phyloP scores from a whole-genome alignment of 92 coral and sea anemone genomes.

The Heliopora coerulea region DNA sequence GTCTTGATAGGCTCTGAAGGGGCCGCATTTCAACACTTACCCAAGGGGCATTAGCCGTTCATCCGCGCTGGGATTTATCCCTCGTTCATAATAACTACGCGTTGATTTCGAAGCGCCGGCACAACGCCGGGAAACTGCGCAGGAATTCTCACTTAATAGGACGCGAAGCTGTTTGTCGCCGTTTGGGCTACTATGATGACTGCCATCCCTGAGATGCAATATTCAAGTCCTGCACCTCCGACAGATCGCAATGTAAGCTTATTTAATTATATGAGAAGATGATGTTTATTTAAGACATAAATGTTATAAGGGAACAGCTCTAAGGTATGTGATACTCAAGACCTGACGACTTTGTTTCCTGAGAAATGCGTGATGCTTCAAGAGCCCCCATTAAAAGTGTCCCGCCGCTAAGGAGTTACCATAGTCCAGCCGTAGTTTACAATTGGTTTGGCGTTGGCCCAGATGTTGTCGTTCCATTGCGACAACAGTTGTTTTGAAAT shows the following conservation, averaged over 20 bases:
- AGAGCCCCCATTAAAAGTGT: too few relatives aligned
- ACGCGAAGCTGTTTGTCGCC: not conserved
- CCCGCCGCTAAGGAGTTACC: too few relatives aligned
- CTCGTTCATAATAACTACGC: not conserved
- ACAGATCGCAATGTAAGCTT: slow-evolving; percentile 33
- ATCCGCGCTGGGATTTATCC: not conserved
- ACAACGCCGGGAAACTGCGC: not conserved
- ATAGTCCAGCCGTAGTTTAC: too few relatives aligned
- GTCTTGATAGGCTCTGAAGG: slow-evolving; percentile 38
- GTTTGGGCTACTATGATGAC: not conserved
- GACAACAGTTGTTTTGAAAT: too few relatives aligned
- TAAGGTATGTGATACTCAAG: too few relatives aligned
- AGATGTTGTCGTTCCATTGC: too few relatives aligned
- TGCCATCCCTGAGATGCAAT: not conserved
- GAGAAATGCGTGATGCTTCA: too few relatives aligned
- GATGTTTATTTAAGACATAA: slow-evolving; percentile 23
- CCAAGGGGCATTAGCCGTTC: slow-evolving; percentile 21
- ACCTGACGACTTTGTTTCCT: too few relatives aligned
- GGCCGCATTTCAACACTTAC: slow-evolving; percentile 39
- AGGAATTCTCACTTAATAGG: not conserved
- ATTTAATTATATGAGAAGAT: slow-evolving; percentile 25
- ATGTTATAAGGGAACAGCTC: slow-evolving; percentile 16
- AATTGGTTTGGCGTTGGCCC: too few relatives aligned
- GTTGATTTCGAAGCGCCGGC: not conserved
- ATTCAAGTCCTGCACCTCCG: slow-evolving; percentile 21